Conservation (phyloP, 2,113 vertebrate species). For the Tor tambroides region DNA sequence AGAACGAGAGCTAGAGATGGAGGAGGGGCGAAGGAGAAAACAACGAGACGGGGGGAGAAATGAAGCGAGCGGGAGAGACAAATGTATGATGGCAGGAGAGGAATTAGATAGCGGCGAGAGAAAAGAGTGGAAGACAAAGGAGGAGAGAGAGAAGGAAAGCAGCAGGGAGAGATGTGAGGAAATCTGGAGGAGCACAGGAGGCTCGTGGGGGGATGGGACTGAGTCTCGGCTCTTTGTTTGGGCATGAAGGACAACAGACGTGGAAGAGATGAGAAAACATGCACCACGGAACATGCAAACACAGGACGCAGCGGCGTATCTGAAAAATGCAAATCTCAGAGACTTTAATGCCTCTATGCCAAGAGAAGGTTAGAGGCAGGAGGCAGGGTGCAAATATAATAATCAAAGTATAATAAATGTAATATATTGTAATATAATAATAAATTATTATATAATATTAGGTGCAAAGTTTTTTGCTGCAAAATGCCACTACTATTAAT, state of each 20-base stretch:
- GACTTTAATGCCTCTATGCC: neutral
- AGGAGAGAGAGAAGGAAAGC: constrained; percentile 63
- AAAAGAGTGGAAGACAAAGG: constrained; percentile 43
- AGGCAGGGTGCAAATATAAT: neutral
- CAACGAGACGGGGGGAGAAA: constrained; percentile 5
- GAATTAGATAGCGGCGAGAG: constrained; percentile 41
- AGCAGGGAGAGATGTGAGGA: constrained; percentile 45
- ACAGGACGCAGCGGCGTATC: neutral
- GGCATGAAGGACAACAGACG: constrained; percentile 51
- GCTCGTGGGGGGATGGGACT: constrained; percentile 60
- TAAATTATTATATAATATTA: too few species aligned
- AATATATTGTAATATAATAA: neutral
- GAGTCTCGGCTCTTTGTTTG: constrained; percentile 57
- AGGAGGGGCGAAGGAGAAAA: constrained; percentile 4
- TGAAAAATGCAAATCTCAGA: neutral
- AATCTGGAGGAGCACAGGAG: constrained; percentile 63
- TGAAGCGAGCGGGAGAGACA: constrained; percentile 26
- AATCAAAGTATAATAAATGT: neutral
- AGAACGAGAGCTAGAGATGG: neutral
- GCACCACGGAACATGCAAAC: neutral
- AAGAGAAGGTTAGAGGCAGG: neutral
- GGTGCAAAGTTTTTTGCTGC: too few species aligned
- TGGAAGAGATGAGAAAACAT: constrained; percentile 53
- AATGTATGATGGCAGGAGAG: constrained; percentile 49
- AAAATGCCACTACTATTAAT: too few species aligned